A percentile compares a stretch with the other conserved stretches of the same genome.
Evolutionary conservation across 2,888 invertebrate species (phyloP).

Genomic region (Meliscaeva auricollis): DNA sequence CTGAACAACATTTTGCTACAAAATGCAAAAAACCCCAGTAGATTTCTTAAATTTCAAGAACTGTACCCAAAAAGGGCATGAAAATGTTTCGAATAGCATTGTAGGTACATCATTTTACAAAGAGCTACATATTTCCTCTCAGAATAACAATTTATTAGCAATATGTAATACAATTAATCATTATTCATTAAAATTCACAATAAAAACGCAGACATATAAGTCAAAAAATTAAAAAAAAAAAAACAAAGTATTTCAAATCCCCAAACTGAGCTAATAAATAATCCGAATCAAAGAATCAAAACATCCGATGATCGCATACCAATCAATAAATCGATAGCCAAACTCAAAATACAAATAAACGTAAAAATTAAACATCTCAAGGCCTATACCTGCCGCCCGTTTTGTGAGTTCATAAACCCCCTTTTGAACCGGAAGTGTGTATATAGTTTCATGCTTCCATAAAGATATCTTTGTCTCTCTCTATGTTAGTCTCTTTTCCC

Average conservation of each 20-base stretch:
- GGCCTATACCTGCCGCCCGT: constrained; percentile 17
- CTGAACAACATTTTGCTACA: too few relatives aligned
- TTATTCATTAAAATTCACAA: too few relatives aligned
- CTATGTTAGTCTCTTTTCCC: not conserved
- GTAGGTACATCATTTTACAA: too few relatives aligned
- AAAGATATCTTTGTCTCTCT: constrained; percentile 24
- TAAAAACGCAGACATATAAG: too few relatives aligned
- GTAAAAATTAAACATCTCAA: constrained; percentile 18
- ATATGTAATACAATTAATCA: too few relatives aligned
- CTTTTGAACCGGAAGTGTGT: constrained; percentile 16
- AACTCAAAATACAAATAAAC: not conserved
- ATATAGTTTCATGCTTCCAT: constrained; percentile 1
- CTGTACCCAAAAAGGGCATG: too few relatives aligned
- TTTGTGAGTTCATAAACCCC: constrained; percentile 16
- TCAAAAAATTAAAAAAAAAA: too few relatives aligned
- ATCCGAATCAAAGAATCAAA: not conserved
- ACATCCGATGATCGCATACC: not conserved
- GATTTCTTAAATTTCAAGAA: too few relatives aligned
- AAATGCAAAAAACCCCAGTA: too few relatives aligned
- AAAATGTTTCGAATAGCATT: too few relatives aligned
- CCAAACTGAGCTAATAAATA: not conserved
- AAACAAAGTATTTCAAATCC: not conserved
- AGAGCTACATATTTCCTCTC: too few relatives aligned
- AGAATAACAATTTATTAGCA: too few relatives aligned
- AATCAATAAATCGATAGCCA: constrained; percentile 11